phyloP scores from a whole-genome alignment of 2,113 vertebrate species.

The Mormyrus iriodes region DNA sequence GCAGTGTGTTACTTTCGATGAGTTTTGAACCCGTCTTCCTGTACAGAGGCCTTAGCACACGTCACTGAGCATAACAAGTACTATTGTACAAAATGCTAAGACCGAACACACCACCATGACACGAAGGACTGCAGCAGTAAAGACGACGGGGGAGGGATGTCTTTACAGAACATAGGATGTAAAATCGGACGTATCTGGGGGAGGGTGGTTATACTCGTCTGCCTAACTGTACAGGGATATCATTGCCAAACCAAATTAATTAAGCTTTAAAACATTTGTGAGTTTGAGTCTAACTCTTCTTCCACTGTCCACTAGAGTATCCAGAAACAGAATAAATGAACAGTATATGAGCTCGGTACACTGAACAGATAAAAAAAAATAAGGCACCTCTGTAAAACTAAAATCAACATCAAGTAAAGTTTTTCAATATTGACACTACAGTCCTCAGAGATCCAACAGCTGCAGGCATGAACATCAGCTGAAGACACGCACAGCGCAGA shows the following conservation, averaged over 20 bases:
- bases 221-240: background rate
- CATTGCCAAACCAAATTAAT: background rate
- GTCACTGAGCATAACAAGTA: background rate
- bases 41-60: background rate
- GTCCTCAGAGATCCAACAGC: background rate
- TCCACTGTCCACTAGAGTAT: too few relatives aligned
- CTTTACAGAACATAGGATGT: background rate
- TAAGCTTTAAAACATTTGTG: background rate
- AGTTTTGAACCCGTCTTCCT: background rate
- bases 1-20: background rate
- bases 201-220: background rate
- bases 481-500: background rate
- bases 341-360: background rate
- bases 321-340: too few relatives aligned
- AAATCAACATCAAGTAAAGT: background rate
- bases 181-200: background rate
- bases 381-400: background rate
- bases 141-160: background rate
- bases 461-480: background rate
- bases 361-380: background rate
- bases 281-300: too few relatives aligned
- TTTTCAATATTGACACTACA: background rate
- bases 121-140: background rate
- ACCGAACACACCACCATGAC: background rate
- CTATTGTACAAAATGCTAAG: background rate